These are phyloP conservation scores for Drosophila pseudotalamancana DNA, from an alignment of 2,888 invertebrate species.

Conservation along the genomic window DNA sequence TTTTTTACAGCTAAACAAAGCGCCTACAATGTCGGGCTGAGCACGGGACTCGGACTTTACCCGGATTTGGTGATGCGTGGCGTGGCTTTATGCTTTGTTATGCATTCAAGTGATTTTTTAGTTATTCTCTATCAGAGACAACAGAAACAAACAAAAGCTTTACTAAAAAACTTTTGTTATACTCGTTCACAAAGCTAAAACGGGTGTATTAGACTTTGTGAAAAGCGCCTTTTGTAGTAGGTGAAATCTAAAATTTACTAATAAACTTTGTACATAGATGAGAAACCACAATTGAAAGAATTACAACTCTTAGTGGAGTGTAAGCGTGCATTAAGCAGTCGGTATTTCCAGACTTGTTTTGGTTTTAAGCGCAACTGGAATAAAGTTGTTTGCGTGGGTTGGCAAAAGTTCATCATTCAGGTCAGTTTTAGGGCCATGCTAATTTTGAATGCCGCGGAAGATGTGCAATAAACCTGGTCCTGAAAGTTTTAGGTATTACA, in stretches of 20 bases:
- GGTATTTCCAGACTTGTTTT: not conserved
- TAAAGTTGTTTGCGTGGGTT: slow-evolving; percentile 1
- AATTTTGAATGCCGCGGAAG: slow-evolving; percentile 7
- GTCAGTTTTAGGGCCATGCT: slow-evolving; percentile 26
- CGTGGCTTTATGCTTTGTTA: slow-evolving; percentile 55
- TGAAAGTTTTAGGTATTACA: slow-evolving; percentile 6
- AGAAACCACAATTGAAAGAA: too few relatives aligned
- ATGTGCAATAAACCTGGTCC: slow-evolving; percentile 12
- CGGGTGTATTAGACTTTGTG: slow-evolving; percentile 1
- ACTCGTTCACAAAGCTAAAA: not conserved
- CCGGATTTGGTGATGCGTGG: slow-evolving; percentile 40
- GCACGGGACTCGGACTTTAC: slow-evolving; percentile 22
- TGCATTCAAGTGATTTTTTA: slow-evolving; percentile 53
- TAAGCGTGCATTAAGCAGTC: not conserved
- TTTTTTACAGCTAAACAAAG: slow-evolving; percentile 16
- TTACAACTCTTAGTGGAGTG: too few relatives aligned
- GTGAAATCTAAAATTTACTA: too few relatives aligned
- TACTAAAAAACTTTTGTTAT: not conserved
- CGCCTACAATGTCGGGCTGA: slow-evolving; percentile 19
- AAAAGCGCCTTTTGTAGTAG: not conserved
- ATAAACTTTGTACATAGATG: too few relatives aligned
- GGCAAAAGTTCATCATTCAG: not conserved
- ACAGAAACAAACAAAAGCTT: not conserved
- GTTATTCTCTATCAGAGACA: slow-evolving; percentile 11
- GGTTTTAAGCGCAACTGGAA: slow-evolving; percentile 6